Percentiles rank a stretch among this genome's conserved stretches.
phyloP scores from a whole-genome alignment of 2,888 invertebrate species.

The Lasioglossum morio region DNA sequence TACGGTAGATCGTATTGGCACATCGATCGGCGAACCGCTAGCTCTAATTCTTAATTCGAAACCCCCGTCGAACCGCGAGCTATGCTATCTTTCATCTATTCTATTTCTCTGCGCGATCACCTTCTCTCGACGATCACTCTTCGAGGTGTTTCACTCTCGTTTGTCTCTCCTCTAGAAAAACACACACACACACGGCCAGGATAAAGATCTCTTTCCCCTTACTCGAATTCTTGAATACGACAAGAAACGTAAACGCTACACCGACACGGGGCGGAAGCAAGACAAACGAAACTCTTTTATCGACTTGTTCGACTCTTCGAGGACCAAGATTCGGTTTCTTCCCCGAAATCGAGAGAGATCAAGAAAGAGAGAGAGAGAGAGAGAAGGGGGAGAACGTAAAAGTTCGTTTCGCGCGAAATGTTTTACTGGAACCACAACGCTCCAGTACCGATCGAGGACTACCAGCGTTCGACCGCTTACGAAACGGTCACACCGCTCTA shows the following conservation, averaged over 20 bases:
- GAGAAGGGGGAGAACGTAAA: background rate
- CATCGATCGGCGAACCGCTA: conserved; percentile 31
- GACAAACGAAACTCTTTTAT: background rate
- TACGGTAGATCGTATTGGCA: conserved; percentile 18
- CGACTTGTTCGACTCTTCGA: background rate
- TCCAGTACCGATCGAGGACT: background rate
- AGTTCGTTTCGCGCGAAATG: background rate
- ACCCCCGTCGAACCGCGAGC: background rate
- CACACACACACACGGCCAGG: background rate
- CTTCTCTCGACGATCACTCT: conserved; percentile 19
- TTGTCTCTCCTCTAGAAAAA: conserved; percentile 20
- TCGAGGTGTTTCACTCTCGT: background rate
- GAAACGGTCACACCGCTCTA: conserved; percentile 20
- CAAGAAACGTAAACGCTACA: background rate
- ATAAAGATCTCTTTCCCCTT: background rate
- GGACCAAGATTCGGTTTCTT: background rate
- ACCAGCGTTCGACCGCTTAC: background rate
- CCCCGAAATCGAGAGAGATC: too few species aligned
- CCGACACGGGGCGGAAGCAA: background rate
- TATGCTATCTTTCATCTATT: conserved; percentile 9
- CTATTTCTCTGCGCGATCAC: background rate
- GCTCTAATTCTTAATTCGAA: conserved; percentile 45
- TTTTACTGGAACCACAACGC: background rate
- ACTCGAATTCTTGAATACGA: background rate
- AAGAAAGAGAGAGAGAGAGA: too few species aligned